Evolutionary conservation across 2,888 invertebrate species (phyloP), one percentile per base, ranked within the genome.

Genomic region (Perdita meconis): DNA sequence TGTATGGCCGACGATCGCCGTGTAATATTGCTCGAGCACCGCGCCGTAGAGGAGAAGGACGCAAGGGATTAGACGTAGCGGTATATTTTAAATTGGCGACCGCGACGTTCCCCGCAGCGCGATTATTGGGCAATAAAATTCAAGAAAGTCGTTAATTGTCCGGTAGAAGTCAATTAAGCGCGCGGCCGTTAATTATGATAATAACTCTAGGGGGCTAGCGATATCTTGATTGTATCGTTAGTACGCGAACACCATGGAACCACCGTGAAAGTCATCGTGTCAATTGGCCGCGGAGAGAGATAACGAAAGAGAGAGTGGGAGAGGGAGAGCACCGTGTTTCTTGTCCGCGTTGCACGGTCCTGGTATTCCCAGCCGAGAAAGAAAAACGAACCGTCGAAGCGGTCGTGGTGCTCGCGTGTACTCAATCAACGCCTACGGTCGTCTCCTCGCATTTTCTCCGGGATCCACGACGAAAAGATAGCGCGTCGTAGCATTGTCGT

Each of bases 121-220:
- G 63, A 81, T 81, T 85, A 81, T 75, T 64, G 51, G 42, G 64
- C 65, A 78, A 83, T 83, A 79, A 84, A 80, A 81, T 65, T 53
- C 70, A 61, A 67, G 71, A 75, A 57, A 76, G 81, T 77, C 78
- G 69, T 85, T 84, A 84, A 83, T 87, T 80, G 82, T 75, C 65
- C 65, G 61, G 63, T 55, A 79, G 70, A 83, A 83, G 80, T 83
- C 82, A 85, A 86, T 83, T 86, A 83, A 83, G 66, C 55, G 56
- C 13, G 56, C 38, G 69, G 68, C 64, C 79, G 78, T 82, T 87
- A 83, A 87, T 87, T 85, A 82, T 70, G 83, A 81, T 83, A 85
- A 87, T 83, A 74, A 71, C 73, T 57, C 26, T 53, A 5, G 57
- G n/a, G 47, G 19, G 67, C 72, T 75, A 42, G 67, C 68, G 76